phyloP scores from a whole-genome alignment of 1,140 invertebrate species.

The Drosophila sucinea region DNA sequence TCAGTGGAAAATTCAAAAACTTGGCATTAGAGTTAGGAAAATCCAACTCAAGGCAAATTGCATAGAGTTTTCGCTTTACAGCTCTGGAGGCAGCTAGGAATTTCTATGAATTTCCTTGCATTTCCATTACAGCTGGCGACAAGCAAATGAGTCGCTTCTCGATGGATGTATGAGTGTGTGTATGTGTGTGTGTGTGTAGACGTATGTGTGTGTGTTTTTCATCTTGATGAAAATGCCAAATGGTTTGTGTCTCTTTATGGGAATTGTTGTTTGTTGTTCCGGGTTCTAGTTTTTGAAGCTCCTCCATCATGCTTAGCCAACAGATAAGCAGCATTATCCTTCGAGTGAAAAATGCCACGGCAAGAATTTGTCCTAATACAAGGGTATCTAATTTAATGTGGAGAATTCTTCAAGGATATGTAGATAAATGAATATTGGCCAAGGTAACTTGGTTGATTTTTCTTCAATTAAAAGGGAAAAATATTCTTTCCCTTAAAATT shows the following conservation, averaged over 20 bases:
- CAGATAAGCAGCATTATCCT: conserved; percentile 66
- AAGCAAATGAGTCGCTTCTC: conserved; percentile 59
- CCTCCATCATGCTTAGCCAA: conserved; percentile 60
- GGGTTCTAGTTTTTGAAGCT: conserved; percentile 56
- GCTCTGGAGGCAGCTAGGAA: conserved; percentile 31
- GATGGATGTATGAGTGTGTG: conserved; percentile 24
- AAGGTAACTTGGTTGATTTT: too few species aligned
- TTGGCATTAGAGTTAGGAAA: conserved; percentile 53
- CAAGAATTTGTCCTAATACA: not conserved
- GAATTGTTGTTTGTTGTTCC: conserved; percentile 76
- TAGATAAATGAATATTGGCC: not conserved
- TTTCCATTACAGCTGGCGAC: conserved; percentile 70
- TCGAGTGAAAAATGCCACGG: conserved; percentile 9
- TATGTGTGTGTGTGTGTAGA: conserved; percentile 1
- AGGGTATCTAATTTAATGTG: not conserved
- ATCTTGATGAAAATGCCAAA: conserved; percentile 76
- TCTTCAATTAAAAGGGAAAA: too few species aligned
- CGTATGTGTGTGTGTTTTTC: conserved; percentile 39
- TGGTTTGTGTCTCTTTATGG: conserved; percentile 78
- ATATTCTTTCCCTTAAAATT: too few species aligned
- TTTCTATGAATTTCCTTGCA: conserved; percentile 49
- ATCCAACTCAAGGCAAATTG: conserved; percentile 32
- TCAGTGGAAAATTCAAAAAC: conserved; percentile 50
- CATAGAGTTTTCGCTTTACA: conserved; percentile 56
- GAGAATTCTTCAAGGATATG: not conserved